phyloP scores from a whole-genome alignment of 1,140 invertebrate species.

The Drusus annulatus region DNA sequence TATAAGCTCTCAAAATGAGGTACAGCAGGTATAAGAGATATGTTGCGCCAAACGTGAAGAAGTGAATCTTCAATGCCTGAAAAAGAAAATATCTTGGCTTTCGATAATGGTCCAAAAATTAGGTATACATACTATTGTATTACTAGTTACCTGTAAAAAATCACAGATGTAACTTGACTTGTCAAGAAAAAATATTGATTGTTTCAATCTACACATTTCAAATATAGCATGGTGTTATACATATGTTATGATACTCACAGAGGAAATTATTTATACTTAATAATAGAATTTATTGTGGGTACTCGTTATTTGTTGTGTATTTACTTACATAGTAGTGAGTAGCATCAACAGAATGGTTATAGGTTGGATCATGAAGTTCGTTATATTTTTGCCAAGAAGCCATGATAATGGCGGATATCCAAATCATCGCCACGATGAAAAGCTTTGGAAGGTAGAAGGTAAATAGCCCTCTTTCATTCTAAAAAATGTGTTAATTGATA shows the following conservation, averaged over 20 bases:
- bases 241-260: too few species aligned
- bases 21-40: conserved; percentile 91
- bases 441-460: conserved; percentile 95
- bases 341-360: conserved; percentile 91
- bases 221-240: too few species aligned
- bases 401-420: conserved; percentile 88
- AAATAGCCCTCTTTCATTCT: conserved; percentile 89
- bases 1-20: conserved; percentile 91
- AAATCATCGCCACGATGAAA: conserved; percentile 88
- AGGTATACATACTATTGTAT: too few species aligned
- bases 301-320: background rate
- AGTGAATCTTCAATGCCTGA: conserved; percentile 89
- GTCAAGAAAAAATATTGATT: too few species aligned
- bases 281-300: too few species aligned
- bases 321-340: conserved; percentile 88
- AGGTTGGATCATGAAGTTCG: conserved; percentile 92
- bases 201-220: too few species aligned
- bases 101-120: too few species aligned
- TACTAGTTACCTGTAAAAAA: too few species aligned
- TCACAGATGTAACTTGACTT: too few species aligned
- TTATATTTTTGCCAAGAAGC: conserved; percentile 93
- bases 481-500: conserved; percentile 59
- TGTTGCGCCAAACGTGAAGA: conserved; percentile 87
- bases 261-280: too few species aligned
- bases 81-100: conserved; percentile 62